Conservation (phyloP, 2,797 vertebrate genomes). For the Cottoperca gobio region DNA sequence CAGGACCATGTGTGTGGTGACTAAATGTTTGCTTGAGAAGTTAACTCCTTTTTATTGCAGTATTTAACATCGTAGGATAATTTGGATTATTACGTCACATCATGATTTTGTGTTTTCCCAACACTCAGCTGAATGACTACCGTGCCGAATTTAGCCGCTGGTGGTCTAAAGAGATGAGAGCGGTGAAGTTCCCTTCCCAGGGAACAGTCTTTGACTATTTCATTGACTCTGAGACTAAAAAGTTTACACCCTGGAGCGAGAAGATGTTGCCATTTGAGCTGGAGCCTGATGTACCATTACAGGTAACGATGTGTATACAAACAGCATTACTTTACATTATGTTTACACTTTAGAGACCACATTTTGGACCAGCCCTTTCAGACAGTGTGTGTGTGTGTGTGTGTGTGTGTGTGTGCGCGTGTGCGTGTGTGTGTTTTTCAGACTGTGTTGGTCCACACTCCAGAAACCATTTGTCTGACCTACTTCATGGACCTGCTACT, state of each 20-base stretch:
- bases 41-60: neutral
- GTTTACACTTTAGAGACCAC: neutral
- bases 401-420: too few relatives aligned
- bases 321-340: neutral
- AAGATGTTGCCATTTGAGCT: conserved; percentile 82
- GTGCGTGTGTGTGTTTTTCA: conserved; percentile 61
- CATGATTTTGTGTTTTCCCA: neutral
- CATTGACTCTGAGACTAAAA: conserved; percentile 86
- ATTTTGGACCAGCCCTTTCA: neutral
- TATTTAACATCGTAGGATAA: neutral
- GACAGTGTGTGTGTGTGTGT: neutral
- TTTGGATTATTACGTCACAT: neutral
- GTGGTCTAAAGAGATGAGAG: conserved; percentile 90
- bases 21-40: neutral
- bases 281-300: conserved; percentile 83
- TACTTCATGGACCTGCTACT: conserved; percentile 85
- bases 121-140: conserved; percentile 86
- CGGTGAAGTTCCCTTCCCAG: conserved; percentile 87
- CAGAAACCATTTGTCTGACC: conserved; percentile 81
- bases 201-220: conserved; percentile 92
- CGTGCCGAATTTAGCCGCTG: conserved; percentile 89
- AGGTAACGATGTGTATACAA: conserved; percentile 61
- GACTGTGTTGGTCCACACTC: conserved; percentile 79
- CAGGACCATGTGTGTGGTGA: conserved; percentile 87
- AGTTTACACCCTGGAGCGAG: conserved; percentile 86